A percentile compares a stretch with the other conserved stretches of the same genome.
Conservation (phyloP, 2,797 vertebrate species). For the Knipowitschia caucasica region DNA sequence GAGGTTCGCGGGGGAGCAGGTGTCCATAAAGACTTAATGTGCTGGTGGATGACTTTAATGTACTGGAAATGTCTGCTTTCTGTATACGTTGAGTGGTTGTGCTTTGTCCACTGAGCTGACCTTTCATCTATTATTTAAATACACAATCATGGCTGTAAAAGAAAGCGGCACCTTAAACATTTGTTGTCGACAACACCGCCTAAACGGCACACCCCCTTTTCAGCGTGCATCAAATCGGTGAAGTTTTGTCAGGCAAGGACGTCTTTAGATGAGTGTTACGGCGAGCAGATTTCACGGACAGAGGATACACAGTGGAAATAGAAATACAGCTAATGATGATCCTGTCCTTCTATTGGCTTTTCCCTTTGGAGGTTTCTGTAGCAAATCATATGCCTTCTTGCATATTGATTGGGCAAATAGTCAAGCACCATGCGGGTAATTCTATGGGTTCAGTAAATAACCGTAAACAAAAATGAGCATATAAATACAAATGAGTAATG, state of each 20-base stretch:
- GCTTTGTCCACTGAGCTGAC: conserved; percentile 16
- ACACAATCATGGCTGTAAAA: background rate
- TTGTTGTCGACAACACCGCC: background rate
- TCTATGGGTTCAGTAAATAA: too few relatives aligned
- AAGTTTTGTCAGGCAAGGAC: background rate
- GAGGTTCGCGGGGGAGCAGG: conserved; percentile 63
- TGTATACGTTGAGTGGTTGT: conserved; percentile 2
- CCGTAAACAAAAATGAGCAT: too few relatives aligned
- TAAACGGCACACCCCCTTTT: background rate
- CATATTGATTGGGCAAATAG: background rate
- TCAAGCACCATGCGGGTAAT: background rate
- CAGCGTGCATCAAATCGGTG: background rate
- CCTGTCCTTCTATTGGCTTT: background rate
- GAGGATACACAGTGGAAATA: background rate
- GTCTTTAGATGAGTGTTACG: background rate
- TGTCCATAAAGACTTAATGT: conserved; percentile 68
- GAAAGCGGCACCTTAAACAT: background rate
- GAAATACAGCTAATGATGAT: background rate
- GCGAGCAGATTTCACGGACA: background rate
- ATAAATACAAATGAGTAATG: too few relatives aligned
- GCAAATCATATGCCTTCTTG: background rate
- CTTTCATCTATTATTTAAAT: conserved; percentile 5
- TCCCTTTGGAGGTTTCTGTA: background rate
- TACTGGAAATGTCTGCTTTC: conserved; percentile 8
- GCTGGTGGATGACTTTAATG: conserved; percentile 37